A percentile compares a stretch with the other conserved stretches of the same genome.
phyloP scores from a whole-genome alignment of 2,888 invertebrate species.

The Nephrotoma appendiculata region DNA sequence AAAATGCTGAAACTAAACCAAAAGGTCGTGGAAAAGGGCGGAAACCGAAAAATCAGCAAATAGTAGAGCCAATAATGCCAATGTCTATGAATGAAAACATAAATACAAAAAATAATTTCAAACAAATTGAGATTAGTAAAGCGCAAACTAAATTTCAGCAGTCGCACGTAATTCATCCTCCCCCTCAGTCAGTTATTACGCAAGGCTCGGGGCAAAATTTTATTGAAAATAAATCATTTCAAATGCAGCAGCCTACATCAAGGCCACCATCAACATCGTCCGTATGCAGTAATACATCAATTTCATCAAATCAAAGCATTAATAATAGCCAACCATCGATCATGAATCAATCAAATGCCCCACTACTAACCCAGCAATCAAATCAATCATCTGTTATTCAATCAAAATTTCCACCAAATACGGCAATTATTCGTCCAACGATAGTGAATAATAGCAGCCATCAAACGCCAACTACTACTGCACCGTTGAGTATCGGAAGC shows the following conservation, averaged over 20 bases:
- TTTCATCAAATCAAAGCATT: conserved; percentile 6
- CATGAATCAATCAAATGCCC: not conserved
- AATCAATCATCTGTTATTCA: not conserved
- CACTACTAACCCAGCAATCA: conserved; percentile 18
- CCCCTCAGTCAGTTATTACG: not conserved
- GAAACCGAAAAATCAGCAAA: not conserved
- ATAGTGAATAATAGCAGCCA: not conserved
- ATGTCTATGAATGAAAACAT: not conserved
- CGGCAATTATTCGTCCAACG: not conserved
- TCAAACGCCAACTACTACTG: not conserved
- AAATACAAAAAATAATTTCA: not conserved
- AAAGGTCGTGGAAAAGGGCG: not conserved
- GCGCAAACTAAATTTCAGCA: not conserved
- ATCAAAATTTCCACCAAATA: conserved; percentile 12
- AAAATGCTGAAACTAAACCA: not conserved
- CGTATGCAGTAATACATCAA: conserved; percentile 6
- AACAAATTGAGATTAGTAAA: not conserved
- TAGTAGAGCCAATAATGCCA: not conserved
- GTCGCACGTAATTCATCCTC: not conserved
- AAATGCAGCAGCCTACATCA: not conserved
- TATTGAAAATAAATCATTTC: not conserved
- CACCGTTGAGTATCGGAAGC: not conserved
- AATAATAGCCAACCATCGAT: not conserved
- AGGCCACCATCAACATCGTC: conserved; percentile 7
- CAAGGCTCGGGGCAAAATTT: not conserved